Evolutionary conservation across 2,888 invertebrate genomes (phyloP).

Genomic region (Rosalia funebris): DNA sequence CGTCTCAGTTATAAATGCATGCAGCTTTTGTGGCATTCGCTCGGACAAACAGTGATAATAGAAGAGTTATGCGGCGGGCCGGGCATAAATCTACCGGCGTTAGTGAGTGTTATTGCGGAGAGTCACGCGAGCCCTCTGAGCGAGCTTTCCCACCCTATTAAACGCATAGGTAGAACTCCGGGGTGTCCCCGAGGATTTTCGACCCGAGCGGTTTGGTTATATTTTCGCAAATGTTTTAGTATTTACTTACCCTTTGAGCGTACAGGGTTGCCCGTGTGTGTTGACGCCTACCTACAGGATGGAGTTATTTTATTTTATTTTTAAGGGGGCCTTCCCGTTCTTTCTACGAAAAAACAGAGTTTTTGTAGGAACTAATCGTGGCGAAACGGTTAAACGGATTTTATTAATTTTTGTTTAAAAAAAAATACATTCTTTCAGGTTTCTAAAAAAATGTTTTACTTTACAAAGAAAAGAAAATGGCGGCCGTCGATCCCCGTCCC

Average conservation of each 20-base stretch:
- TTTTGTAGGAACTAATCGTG: no score
- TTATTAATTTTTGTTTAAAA: no score
- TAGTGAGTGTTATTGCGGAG: conserved; percentile 59
- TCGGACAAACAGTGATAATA: conserved; percentile 62
- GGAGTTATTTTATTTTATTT: no score
- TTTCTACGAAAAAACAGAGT: no score
- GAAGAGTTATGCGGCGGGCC: conserved; percentile 59
- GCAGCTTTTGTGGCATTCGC: conserved; percentile 57
- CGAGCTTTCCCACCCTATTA: conserved; percentile 30
- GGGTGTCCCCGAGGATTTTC: conserved; percentile 25
- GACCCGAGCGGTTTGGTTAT: neutral
- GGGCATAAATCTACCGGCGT: conserved; percentile 60
- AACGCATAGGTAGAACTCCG: conserved; percentile 15
- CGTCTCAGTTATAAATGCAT: conserved; percentile 46
- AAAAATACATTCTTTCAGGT: no score
- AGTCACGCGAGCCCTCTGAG: conserved; percentile 55
- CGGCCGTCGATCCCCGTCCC: no score
- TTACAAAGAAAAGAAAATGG: no score
- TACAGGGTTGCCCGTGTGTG: no score
- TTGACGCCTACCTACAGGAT: no score
- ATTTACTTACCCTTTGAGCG: neutral
- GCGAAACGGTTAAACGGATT: no score
- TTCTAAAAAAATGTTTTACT: no score
- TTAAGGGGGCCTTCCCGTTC: no score
- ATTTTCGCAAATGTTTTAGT: neutral